phyloP scores from a whole-genome alignment of 37 sponge, comb jelly and placozoan genomes.

The Oopsacas minuta region DNA sequence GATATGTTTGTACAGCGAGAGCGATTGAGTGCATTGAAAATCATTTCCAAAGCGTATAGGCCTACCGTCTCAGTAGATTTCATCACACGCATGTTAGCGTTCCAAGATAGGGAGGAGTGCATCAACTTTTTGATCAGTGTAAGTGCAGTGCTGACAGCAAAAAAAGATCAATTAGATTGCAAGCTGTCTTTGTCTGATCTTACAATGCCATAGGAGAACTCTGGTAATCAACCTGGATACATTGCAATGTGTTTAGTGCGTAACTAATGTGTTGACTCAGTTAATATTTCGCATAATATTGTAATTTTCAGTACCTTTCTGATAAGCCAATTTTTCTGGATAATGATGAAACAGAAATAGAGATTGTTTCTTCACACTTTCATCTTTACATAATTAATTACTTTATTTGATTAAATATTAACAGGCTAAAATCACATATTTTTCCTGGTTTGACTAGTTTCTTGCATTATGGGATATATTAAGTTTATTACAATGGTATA shows the following conservation, averaged over 20 bases:
- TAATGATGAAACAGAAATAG: not conserved
- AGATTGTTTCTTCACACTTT: not conserved
- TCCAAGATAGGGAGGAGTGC: slow-evolving; percentile 41
- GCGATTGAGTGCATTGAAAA: slow-evolving; percentile 52
- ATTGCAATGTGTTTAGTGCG: not conserved
- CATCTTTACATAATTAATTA: not conserved
- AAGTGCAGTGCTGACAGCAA: not conserved
- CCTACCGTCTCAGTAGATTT: slow-evolving; percentile 41
- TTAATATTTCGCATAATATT: not conserved
- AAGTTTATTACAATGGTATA: no score
- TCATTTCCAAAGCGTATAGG: slow-evolving; percentile 74
- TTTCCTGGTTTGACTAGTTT: no score
- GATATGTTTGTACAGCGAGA: slow-evolving; percentile 81
- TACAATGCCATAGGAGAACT: not conserved
- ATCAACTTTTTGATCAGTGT: slow-evolving; percentile 27
- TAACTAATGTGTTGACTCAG: not conserved
- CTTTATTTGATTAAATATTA: not conserved
- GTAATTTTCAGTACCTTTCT: not conserved
- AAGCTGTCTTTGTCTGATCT: not conserved
- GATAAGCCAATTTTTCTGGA: not conserved
- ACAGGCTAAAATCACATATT: no score
- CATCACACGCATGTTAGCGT: slow-evolving; percentile 39
- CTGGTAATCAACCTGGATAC: not conserved
- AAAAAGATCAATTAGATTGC: slow-evolving; percentile 27
- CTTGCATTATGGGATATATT: no score